A percentile compares a stretch with the other conserved stretches of the same genome.
Evolutionary conservation across 2,888 invertebrate species (phyloP).

Genomic region (Amiota mariae): DNA sequence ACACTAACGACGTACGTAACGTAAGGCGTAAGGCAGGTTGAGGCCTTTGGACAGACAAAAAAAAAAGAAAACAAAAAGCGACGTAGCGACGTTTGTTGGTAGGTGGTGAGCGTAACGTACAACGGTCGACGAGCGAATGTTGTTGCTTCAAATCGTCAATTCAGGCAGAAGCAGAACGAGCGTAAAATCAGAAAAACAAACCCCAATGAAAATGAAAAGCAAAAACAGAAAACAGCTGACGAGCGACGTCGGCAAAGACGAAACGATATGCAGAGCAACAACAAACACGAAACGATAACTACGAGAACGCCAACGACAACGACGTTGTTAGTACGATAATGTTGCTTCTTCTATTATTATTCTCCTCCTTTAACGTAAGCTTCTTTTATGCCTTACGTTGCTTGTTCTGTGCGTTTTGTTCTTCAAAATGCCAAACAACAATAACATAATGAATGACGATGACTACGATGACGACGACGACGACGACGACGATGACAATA

Average conservation of each 20-base stretch:
- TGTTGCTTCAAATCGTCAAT: neutral
- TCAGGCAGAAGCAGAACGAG: no score
- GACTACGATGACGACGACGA: neutral
- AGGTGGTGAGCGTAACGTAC: neutral
- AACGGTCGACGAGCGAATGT: conserved; percentile 9
- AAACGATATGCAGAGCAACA: no score
- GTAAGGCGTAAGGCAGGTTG: neutral
- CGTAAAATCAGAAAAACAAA: no score
- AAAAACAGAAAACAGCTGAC: conserved; percentile 7
- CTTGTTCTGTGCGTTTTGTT: neutral
- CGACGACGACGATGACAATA: neutral
- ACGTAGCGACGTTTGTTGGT: neutral
- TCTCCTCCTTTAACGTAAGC: neutral
- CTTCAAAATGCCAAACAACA: neutral
- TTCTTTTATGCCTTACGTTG: neutral
- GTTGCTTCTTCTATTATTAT: neutral
- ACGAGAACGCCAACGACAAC: no score
- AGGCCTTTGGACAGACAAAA: neutral
- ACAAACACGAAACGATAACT: no score
- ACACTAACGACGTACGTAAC: neutral
- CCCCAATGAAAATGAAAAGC: neutral
- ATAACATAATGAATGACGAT: neutral
- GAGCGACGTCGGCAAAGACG: conserved; percentile 1
- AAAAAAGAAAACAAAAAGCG: neutral
- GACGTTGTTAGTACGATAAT: neutral